These are phyloP conservation scores for Papilio protenor DNA, from an alignment of 2,888 invertebrate species.

Conservation along the genomic window DNA sequence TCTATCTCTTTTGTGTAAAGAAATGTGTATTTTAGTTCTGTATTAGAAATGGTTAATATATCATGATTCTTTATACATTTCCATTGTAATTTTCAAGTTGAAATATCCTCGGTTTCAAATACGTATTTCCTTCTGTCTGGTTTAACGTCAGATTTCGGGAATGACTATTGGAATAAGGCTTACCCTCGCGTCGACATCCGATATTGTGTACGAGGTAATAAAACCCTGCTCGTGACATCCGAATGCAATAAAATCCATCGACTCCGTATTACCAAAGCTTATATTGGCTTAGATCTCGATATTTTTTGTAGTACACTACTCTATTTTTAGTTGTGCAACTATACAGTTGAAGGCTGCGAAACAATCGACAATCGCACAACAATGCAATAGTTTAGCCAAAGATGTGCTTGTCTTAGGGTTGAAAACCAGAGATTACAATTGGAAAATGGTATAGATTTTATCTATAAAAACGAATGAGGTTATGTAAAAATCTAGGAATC, in stretches of 20 bases:
- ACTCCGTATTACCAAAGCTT: conserved; percentile 16
- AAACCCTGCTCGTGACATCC: conserved; percentile 21
- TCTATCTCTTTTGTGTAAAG: not conserved
- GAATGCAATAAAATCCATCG: conserved; percentile 23
- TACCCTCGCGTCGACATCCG: conserved; percentile 2
- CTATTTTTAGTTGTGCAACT: no score
- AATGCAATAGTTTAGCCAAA: no score
- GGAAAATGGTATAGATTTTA: no score
- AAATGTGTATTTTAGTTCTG: not conserved
- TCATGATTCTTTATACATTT: no score
- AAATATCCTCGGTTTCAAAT: not conserved
- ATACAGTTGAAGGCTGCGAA: no score
- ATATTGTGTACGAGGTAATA: conserved; percentile 16
- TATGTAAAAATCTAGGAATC: no score
- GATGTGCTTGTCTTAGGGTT: no score
- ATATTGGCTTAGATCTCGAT: conserved; percentile 1
- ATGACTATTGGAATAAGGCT: conserved; percentile 5
- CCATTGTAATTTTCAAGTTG: no score
- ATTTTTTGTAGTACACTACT: not conserved
- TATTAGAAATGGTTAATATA: no score
- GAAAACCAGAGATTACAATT: no score
- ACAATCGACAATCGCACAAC: no score
- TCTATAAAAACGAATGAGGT: no score
- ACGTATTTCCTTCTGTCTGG: not conserved
- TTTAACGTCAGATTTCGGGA: conserved; percentile 1